Conservation (phyloP, 2,113 vertebrate species). For the Mus pahari region DNA sequence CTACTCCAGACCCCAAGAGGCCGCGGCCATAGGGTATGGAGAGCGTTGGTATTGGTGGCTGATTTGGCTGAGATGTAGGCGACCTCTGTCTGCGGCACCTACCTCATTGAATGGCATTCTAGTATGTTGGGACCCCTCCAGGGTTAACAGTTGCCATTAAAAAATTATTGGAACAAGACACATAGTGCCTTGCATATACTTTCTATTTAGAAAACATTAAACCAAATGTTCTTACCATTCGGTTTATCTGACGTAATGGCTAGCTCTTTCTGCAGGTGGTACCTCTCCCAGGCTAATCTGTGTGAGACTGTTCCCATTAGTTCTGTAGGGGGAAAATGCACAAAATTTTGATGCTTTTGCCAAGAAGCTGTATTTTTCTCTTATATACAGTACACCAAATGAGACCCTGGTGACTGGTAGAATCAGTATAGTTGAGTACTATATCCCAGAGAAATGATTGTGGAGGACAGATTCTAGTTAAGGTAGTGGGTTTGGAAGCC, state of each 20-base stretch:
- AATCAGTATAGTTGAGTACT: background rate
- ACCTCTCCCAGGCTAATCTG: background rate
- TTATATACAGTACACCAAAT: background rate
- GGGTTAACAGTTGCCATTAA: background rate
- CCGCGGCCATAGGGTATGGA: background rate
- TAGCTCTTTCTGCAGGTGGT: background rate
- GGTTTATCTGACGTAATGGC: background rate
- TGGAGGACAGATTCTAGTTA: background rate
- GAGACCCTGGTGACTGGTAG: background rate
- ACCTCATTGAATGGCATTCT: background rate
- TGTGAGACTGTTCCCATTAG: background rate
- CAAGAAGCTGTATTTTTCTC: background rate
- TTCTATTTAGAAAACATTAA: background rate
- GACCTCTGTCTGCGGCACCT: fast-evolving
- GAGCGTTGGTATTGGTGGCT: background rate
- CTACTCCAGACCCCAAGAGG: background rate
- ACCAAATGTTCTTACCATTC: too few relatives aligned
- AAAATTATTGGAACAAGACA: background rate
- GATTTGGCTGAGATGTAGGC: background rate
- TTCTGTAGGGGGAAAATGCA: background rate
- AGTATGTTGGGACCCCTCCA: background rate
- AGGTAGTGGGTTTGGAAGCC: background rate
- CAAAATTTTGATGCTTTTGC: background rate
- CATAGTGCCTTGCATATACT: background rate
- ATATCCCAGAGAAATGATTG: background rate